Percentiles rank a stretch among this genome's conserved stretches.
Evolutionary conservation across 2,797 vertebrate species (phyloP).

Genomic region (Garrulus glandarius): DNA sequence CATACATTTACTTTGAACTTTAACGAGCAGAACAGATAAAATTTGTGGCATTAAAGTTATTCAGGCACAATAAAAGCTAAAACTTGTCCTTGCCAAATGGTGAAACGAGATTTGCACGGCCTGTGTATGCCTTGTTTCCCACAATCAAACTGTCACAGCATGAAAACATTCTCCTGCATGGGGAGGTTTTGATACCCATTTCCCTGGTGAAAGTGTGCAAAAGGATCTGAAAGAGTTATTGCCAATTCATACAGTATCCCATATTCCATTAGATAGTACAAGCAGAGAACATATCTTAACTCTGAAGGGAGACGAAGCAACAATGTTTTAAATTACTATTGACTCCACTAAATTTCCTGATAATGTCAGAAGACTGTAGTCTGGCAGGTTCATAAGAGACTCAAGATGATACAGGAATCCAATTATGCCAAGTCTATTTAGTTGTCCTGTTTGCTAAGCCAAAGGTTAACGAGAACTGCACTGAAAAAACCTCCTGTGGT

Average conservation of each 20-base stretch:
- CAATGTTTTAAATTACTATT: slow-evolving; percentile 71
- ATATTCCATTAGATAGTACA: slow-evolving; percentile 55
- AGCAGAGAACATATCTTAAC: slow-evolving; percentile 52
- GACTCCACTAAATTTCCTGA: slow-evolving; percentile 61
- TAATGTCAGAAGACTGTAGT: slow-evolving; percentile 64
- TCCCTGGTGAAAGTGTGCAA: slow-evolving; percentile 49
- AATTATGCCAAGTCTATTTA: slow-evolving; percentile 84
- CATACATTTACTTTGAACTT: slow-evolving; percentile 36
- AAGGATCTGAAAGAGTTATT: slow-evolving; percentile 59
- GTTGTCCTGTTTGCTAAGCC: slow-evolving; percentile 84
- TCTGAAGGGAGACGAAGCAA: slow-evolving; percentile 65
- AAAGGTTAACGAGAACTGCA: slow-evolving; percentile 78
- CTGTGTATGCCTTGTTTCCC: slow-evolving; percentile 54
- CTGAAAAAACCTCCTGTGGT: slow-evolving; percentile 67
- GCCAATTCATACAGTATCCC: slow-evolving; percentile 70
- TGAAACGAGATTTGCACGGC: slow-evolving; percentile 62
- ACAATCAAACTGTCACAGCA: slow-evolving; percentile 65
- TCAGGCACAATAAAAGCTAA: slow-evolving; percentile 57
- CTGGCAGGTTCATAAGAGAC: slow-evolving; percentile 65
- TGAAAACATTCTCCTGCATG: slow-evolving; percentile 50
- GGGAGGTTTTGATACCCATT: slow-evolving; percentile 54
- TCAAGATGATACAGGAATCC: slow-evolving; percentile 73
- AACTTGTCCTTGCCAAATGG: slow-evolving; percentile 45
- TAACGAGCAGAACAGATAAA: slow-evolving; percentile 50
- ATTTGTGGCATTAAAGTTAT: slow-evolving; percentile 50